These are phyloP conservation scores for Mustela lutreola DNA, from an alignment of 2,113 vertebrate genomes.

Conservation along the genomic window DNA sequence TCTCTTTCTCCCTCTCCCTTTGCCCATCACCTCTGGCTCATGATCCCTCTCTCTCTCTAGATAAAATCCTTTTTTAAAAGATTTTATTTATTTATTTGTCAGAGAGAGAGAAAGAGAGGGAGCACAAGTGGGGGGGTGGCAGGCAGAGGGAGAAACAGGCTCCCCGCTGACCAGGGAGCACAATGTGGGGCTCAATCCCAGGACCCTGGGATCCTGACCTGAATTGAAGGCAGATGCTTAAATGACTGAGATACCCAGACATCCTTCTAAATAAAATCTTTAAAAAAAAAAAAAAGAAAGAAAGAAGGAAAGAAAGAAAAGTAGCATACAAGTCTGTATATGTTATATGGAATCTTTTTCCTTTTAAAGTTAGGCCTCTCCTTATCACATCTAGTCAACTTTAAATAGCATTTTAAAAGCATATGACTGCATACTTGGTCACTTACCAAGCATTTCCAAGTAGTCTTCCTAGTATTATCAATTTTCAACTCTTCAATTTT, in stretches of 20 bases:
- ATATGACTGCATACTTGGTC: not conserved
- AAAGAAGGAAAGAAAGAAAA: no score
- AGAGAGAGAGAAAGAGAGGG: no score
- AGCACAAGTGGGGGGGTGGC: no score
- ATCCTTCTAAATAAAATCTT: no score
- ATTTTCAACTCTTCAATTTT: conserved; percentile 26
- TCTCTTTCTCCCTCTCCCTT: not conserved
- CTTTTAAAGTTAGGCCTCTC: not conserved
- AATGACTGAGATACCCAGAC: no score
- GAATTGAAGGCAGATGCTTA: no score
- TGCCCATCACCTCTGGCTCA: not conserved
- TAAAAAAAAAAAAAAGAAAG: no score
- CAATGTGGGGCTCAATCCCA: no score
- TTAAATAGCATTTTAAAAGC: not conserved
- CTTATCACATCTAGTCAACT: conserved; percentile 7
- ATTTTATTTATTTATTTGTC: no score
- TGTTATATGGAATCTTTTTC: not conserved
- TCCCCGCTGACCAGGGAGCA: no score
- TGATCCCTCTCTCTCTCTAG: not conserved
- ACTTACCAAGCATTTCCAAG: not conserved
- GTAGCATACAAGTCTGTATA: not conserved
- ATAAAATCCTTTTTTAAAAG: not conserved
- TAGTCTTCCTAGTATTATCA: not conserved
- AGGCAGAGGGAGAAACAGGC: no score
- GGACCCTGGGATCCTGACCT: no score